Percentiles rank a stretch among this genome's conserved stretches.
Evolutionary conservation across 1,140 invertebrate genomes (phyloP).

Genomic region (Drosophila pseudoobscura): DNA sequence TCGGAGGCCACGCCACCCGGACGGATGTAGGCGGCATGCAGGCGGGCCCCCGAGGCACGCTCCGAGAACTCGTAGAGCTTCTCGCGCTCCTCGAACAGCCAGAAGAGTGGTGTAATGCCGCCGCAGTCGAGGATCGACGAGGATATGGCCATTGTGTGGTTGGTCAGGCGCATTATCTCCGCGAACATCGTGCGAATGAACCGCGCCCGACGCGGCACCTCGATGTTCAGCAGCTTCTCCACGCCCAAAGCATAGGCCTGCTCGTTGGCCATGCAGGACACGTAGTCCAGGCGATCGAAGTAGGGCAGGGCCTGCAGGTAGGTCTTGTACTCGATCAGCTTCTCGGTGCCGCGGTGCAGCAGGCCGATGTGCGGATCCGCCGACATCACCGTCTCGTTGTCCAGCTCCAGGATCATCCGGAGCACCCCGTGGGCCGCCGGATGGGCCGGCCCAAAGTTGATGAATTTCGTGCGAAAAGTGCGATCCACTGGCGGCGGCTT

Average conservation of each 20-base stretch:
- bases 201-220: slow-evolving; percentile 89
- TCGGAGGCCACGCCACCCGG: slow-evolving; percentile 92
- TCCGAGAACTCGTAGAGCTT: slow-evolving; percentile 95
- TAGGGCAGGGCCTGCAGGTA: slow-evolving; percentile 92
- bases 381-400: slow-evolving; percentile 87
- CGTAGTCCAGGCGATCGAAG: slow-evolving; percentile 93
- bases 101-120: slow-evolving; percentile 94
- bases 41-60: slow-evolving; percentile 90
- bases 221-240: slow-evolving; percentile 91
- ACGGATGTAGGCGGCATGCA: slow-evolving; percentile 93
- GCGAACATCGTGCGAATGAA: slow-evolving; percentile 89
- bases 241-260: slow-evolving; percentile 90
- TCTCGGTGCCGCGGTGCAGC: slow-evolving; percentile 89
- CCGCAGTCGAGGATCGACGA: slow-evolving; percentile 91
- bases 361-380: slow-evolving; percentile 84
- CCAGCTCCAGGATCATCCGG: slow-evolving; percentile 89
- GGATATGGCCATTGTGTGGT: slow-evolving; percentile 91
- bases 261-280: slow-evolving; percentile 93
- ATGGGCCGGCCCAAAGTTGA: slow-evolving; percentile 94
- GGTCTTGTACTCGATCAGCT: slow-evolving; percentile 93
- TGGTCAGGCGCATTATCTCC: slow-evolving; percentile 91
- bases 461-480: slow-evolving; percentile 85
- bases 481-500: slow-evolving; percentile 78
- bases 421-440: slow-evolving; percentile 94
- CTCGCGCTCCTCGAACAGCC: slow-evolving; percentile 94